These are phyloP conservation scores for Protobothrops mucrosquamatus DNA, from an alignment of 2,113 vertebrate genomes.

Conservation along the genomic window DNA sequence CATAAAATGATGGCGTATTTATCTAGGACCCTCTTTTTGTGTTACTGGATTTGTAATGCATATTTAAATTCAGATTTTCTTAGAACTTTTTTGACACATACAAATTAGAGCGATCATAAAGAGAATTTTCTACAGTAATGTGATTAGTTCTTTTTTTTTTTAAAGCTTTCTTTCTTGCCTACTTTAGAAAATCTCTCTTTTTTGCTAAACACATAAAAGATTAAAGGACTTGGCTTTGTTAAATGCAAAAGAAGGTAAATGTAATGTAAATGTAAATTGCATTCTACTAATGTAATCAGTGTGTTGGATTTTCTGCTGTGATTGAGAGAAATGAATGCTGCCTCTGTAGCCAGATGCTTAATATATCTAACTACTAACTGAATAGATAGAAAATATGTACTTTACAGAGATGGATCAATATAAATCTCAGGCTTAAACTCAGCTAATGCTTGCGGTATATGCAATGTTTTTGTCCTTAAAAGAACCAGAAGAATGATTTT, in stretches of 20 bases:
- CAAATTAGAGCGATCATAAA: not conserved
- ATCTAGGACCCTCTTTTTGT: not conserved
- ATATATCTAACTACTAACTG: not conserved
- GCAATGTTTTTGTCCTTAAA: not conserved
- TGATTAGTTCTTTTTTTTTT: not conserved
- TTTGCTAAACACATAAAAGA: not conserved
- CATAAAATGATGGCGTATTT: slow-evolving; percentile 18
- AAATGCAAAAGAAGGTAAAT: not conserved
- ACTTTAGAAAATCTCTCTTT: slow-evolving; percentile 4
- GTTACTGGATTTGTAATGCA: not conserved
- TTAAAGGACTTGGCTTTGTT: not conserved
- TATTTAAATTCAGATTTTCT: not conserved
- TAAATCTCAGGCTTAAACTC: not conserved
- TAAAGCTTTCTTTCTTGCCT: not conserved
- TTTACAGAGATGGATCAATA: not conserved
- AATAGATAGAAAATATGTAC: slow-evolving; percentile 1
- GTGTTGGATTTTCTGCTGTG: not conserved
- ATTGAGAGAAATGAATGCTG: slow-evolving; percentile 2
- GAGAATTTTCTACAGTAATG: slow-evolving; percentile 7
- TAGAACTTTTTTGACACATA: not conserved
- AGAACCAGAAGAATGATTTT: not conserved
- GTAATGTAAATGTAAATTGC: slow-evolving; percentile 13
- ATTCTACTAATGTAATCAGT: not conserved
- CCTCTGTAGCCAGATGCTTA: not conserved
- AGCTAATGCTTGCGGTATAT: not conserved